Conservation (phyloP, 2,888 invertebrate genomes). For the Euphydryas editha region DNA sequence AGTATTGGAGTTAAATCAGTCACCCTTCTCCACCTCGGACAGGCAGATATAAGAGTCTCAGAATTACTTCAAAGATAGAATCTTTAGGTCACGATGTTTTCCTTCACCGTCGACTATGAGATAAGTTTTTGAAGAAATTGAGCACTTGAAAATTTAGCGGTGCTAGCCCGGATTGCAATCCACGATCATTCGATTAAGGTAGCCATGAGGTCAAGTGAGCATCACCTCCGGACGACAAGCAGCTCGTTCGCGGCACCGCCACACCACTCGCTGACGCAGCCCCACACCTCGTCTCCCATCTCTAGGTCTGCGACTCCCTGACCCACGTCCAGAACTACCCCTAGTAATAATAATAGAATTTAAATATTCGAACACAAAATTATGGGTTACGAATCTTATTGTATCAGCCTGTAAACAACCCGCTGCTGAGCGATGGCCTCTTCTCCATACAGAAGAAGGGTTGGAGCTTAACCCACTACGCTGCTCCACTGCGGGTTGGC, state of each 20-base stretch:
- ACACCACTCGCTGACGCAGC: conserved; percentile 75
- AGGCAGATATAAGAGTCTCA: no score
- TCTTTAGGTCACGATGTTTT: no score
- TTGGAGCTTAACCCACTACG: no score
- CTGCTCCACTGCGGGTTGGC: no score
- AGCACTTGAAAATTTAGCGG: background rate
- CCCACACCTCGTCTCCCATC: conserved; percentile 80
- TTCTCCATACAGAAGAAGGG: no score
- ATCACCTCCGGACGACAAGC: conserved; percentile 68
- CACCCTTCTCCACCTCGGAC: no score
- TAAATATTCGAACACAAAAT: background rate
- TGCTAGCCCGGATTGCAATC: background rate
- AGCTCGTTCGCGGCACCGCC: conserved; percentile 76
- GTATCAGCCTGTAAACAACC: no score
- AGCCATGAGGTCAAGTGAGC: background rate
- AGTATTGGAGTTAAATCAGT: no score
- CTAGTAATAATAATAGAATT: conserved; percentile 47
- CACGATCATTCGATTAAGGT: background rate
- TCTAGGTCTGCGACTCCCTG: conserved; percentile 69
- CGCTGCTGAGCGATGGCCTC: no score
- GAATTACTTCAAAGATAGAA: no score
- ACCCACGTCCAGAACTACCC: conserved; percentile 75
- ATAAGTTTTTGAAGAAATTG: background rate
- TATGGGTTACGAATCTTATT: no score
- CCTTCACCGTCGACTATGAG: background rate